Evolutionary conservation across 2,797 vertebrate genomes (phyloP).

Genomic region (Myotis vivesi): DNA sequence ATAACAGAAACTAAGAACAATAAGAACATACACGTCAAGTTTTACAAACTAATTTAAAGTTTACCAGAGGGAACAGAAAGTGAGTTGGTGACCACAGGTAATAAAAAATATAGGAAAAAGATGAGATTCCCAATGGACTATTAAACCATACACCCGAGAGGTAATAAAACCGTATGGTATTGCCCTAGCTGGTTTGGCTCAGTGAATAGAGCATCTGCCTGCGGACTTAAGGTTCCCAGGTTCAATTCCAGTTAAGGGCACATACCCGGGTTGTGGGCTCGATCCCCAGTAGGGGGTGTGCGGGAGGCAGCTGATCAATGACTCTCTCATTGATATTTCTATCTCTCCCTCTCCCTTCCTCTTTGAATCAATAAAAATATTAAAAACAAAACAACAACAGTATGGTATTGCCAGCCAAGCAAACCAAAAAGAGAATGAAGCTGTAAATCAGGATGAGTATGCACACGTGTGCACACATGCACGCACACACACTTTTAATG

Average conservation of each 20-base stretch:
- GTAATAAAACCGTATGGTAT: not conserved
- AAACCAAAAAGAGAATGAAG: not conserved
- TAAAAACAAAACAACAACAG: too few relatives aligned
- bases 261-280: too few relatives aligned
- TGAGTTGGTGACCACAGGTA: not conserved
- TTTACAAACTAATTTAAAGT: constrained; percentile 20
- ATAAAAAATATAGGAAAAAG: not conserved
- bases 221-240: too few relatives aligned
- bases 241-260: too few relatives aligned
- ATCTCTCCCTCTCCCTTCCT: too few relatives aligned
- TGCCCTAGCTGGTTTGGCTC: too few relatives aligned
- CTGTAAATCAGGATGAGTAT: not conserved
- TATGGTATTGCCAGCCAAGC: not conserved
- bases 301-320: too few relatives aligned
- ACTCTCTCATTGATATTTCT: too few relatives aligned
- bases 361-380: too few relatives aligned
- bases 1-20: not conserved
- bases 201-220: too few relatives aligned
- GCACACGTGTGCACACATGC: fast-evolving
- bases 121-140: not conserved
- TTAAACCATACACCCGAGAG: not conserved
- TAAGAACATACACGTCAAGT: not conserved
- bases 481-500: not conserved
- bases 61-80: not conserved
- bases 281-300: too few relatives aligned